Evolutionary conservation across 1,140 invertebrate genomes (phyloP).

Genomic region (Meteorus sp.): DNA sequence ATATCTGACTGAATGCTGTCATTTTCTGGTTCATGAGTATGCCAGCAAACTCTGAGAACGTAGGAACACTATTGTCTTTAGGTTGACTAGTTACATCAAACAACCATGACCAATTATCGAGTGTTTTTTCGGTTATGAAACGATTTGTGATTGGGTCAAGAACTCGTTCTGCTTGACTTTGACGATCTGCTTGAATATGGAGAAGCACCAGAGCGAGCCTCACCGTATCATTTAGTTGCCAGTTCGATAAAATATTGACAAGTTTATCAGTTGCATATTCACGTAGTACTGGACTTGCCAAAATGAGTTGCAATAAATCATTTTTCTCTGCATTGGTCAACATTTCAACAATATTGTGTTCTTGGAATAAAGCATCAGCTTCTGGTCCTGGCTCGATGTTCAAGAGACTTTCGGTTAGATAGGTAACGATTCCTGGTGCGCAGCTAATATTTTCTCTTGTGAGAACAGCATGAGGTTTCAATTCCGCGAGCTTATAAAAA

Average conservation of each 20-base stretch:
- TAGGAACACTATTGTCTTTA: constrained; percentile 47
- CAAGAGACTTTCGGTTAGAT: constrained; percentile 56
- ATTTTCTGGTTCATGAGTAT: constrained; percentile 59
- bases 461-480: constrained; percentile 59
- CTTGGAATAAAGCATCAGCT: constrained; percentile 55
- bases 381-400: constrained; percentile 53
- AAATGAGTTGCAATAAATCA: constrained; percentile 59
- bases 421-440: constrained; percentile 60
- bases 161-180: constrained; percentile 52
- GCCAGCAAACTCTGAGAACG: constrained; percentile 62
- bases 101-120: constrained; percentile 59
- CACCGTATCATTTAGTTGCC: constrained; percentile 43
- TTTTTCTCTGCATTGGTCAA: constrained; percentile 54
- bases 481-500: constrained; percentile 64
- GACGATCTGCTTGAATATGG: constrained; percentile 61
- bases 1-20: constrained; percentile 53
- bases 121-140: constrained; percentile 47
- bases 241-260: constrained; percentile 53
- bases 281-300: constrained; percentile 60
- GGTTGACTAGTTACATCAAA: constrained; percentile 56
- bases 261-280: constrained; percentile 65
- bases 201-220: constrained; percentile 59
- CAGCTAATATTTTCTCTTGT: constrained; percentile 44
- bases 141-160: constrained; percentile 51
- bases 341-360: constrained; percentile 59